Evolutionary conservation across 2,113 vertebrate genomes (phyloP).

Genomic region (Ictidomys tridecemlineatus): DNA sequence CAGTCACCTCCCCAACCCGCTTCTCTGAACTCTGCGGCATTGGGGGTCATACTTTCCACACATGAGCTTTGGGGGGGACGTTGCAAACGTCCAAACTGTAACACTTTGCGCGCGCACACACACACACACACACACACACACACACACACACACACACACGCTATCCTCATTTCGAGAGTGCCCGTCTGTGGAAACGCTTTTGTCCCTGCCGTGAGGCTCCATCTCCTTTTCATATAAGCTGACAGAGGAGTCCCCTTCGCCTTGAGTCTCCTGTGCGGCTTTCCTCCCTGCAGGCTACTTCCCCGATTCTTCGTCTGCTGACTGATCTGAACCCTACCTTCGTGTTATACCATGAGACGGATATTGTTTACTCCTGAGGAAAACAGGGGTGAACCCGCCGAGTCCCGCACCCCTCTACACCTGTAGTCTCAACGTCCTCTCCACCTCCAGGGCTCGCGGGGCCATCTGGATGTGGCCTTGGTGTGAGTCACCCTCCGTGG

Average conservation of each 20-base stretch:
- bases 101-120: too few species aligned
- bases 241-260: too few species aligned
- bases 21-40: too few species aligned
- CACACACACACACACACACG: too few species aligned
- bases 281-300: neutral
- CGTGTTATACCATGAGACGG: neutral
- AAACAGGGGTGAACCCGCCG: neutral
- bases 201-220: neutral
- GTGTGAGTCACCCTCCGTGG: rapidly evolving
- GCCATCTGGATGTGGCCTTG: neutral
- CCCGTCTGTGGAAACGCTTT: neutral
- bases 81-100: too few species aligned
- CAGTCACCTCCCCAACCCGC: too few species aligned
- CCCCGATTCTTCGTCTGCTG: neutral
- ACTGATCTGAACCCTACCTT: neutral
- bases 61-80: too few species aligned
- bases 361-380: neutral
- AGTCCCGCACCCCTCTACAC: neutral
- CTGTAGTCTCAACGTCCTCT: neutral
- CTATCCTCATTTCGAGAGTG: neutral
- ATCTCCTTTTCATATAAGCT: neutral
- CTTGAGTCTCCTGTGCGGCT: neutral
- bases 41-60: too few species aligned
- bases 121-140: too few species aligned
- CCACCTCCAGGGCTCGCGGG: neutral